Evolutionary conservation across 2,797 vertebrate genomes (phyloP).

Genomic region (Galagoides demidoff): DNA sequence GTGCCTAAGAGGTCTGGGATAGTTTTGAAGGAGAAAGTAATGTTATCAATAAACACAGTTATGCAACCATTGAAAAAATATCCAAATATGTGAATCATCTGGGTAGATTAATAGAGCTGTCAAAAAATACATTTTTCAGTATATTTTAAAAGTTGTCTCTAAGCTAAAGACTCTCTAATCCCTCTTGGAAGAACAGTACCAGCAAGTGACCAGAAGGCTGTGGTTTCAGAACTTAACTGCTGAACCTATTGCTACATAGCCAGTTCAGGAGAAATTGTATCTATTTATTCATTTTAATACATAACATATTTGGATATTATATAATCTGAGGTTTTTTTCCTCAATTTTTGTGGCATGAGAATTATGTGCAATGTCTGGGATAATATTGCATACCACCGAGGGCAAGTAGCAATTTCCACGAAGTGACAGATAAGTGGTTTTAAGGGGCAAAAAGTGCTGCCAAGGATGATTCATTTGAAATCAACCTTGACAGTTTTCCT

Average conservation of each 20-base stretch:
- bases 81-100: not conserved
- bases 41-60: not conserved
- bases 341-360: slow-evolving; percentile 59
- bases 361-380: slow-evolving; percentile 53
- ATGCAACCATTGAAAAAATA: slow-evolving; percentile 10
- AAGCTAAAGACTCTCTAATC: slow-evolving; percentile 44
- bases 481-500: slow-evolving; percentile 77
- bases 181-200: slow-evolving; percentile 62
- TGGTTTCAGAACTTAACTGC: slow-evolving; percentile 27
- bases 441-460: slow-evolving; percentile 45
- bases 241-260: slow-evolving; percentile 63
- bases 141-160: slow-evolving; percentile 38
- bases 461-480: slow-evolving; percentile 79
- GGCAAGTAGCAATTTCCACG: slow-evolving; percentile 78
- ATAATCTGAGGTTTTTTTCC: slow-evolving; percentile 57
- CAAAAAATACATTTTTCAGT: slow-evolving; percentile 43
- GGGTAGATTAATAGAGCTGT: slow-evolving; percentile 13
- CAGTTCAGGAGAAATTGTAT: slow-evolving; percentile 47
- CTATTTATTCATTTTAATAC: not conserved
- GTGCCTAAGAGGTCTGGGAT: not conserved
- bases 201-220: slow-evolving; percentile 31
- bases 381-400: slow-evolving; percentile 61
- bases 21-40: not conserved
- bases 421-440: slow-evolving; percentile 73
- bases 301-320: not conserved